These are phyloP conservation scores for Porites lobata DNA, from an alignment of 92 coral and sea anemone species.

Conservation along the genomic window DNA sequence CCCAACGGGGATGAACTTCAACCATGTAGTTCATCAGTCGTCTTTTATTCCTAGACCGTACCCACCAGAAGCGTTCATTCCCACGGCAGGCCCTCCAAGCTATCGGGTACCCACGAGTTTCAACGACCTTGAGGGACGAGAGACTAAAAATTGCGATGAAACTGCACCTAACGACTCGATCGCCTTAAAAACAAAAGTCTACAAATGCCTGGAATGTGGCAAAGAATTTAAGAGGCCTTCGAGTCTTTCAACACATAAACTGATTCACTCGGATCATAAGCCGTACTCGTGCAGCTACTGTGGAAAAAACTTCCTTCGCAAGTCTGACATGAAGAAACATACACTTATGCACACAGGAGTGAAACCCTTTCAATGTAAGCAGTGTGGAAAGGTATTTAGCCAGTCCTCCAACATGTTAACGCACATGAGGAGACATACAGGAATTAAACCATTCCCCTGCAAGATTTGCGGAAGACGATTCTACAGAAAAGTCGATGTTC, in stretches of 20 bases:
- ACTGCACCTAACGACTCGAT: conserved; percentile 33
- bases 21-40: conserved; percentile 24
- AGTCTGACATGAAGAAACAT: conserved; percentile 95
- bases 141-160: conserved; percentile 17
- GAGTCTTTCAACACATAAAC: conserved; percentile 88
- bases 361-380: conserved; percentile 92
- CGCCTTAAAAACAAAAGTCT: conserved; percentile 64
- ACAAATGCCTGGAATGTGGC: conserved; percentile 87
- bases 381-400: conserved; percentile 92
- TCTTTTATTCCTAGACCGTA: conserved; percentile 26
- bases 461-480: conserved; percentile 87
- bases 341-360: conserved; percentile 93
- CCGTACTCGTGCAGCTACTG: conserved; percentile 87
- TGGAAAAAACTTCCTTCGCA: conserved; percentile 88
- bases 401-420: conserved; percentile 93
- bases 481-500: conserved; percentile 89
- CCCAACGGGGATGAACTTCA: conserved; percentile 10
- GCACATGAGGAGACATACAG: conserved; percentile 90
- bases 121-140: conserved; percentile 8
- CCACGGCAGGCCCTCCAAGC: neutral
- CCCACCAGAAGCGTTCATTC: conserved; percentile 15
- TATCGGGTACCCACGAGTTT: neutral
- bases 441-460: conserved; percentile 90
- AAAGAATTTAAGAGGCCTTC: conserved; percentile 93
- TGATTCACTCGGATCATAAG: conserved; percentile 92